Evolutionary conservation across 1,140 invertebrate species (phyloP), one percentile per base, ranked within the genome.

Genomic region (Euwallacea fornicatus): DNA sequence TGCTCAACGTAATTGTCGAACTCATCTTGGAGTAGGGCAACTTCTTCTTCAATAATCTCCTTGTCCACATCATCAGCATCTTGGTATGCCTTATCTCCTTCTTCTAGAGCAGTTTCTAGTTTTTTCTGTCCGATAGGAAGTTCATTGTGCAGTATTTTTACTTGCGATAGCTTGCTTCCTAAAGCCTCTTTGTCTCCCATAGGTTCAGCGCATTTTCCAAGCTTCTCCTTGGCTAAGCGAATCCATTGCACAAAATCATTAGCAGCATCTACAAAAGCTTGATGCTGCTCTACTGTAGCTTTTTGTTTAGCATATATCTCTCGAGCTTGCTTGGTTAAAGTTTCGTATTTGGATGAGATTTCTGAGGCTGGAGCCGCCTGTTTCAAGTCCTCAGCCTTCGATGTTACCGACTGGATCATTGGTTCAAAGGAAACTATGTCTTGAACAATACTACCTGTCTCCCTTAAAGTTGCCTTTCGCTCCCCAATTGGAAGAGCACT

Each of bases 401-500:
- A 93, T 53, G 93, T 91, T 10, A 96, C 93, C 43, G 93, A 95
- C 80, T 95, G 93, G 75, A 97, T 96, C 93, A 96, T 96, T 6
- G 95, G 95, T 81, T 96, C 94, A 83, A 96, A 95, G 13, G 93
- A 94, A 64, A 96, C 94, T 76, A 97, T 96, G 82, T 97, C 94
- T 83, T 95, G 93, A 13, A 96, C 93, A 78, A 97, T 95, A 81
- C 93, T 95, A 80, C 93, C 94, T 13, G 94, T 96, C 81, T 94
- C 91, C 69, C 94, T 86, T n/a, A 96, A 85, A 77, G 90, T 93
- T 6, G 93, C 93, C 83, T 94, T 95, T 69, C 93, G 85, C 81
- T 95, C 93, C 16, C 90, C 91, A 69, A 94, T 89, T 61, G 90
- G 91, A 15, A 94, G 81, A 9, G 91, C 89, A 74, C 90, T 92